Percentiles rank a stretch among this genome's conserved stretches.
Evolutionary conservation across 2,797 vertebrate genomes (phyloP).

Genomic region (Molossus alvarezi): DNA sequence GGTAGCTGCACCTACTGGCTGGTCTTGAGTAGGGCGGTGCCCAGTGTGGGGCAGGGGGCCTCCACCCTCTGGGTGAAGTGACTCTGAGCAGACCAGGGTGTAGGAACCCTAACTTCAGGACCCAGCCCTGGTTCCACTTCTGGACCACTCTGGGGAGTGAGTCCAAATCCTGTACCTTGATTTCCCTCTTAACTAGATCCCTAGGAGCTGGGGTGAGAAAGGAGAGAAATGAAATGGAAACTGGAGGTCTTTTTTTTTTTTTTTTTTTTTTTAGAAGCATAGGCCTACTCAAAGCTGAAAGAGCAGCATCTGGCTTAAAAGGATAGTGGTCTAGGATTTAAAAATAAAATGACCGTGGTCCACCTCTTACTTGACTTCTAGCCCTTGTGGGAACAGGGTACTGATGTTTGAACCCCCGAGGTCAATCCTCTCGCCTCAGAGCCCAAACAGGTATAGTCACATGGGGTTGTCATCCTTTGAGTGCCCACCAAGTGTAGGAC

Average conservation of each 20-base stretch:
- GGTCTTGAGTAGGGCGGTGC: conserved; percentile 27
- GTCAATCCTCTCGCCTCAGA: not conserved
- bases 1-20: not conserved
- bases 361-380: not conserved
- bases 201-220: conserved; percentile 3
- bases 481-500: not conserved
- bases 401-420: not conserved
- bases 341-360: not conserved
- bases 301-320: conserved; percentile 24
- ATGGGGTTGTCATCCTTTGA: not conserved
- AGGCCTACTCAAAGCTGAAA: conserved; percentile 20
- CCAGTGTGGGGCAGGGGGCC: not conserved
- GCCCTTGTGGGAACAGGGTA: not conserved
- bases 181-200: not conserved
- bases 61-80: not conserved
- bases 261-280: conserved; percentile 7
- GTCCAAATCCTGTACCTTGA: not conserved
- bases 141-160: not conserved
- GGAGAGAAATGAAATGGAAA: not conserved
- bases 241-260: not conserved
- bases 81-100: not conserved
- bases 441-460: not conserved
- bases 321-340: not conserved
- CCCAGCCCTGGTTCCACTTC: not conserved
- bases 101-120: not conserved